Evolutionary conservation across 2,888 invertebrate species (phyloP).

Genomic region (Chrysolina oricalcia): DNA sequence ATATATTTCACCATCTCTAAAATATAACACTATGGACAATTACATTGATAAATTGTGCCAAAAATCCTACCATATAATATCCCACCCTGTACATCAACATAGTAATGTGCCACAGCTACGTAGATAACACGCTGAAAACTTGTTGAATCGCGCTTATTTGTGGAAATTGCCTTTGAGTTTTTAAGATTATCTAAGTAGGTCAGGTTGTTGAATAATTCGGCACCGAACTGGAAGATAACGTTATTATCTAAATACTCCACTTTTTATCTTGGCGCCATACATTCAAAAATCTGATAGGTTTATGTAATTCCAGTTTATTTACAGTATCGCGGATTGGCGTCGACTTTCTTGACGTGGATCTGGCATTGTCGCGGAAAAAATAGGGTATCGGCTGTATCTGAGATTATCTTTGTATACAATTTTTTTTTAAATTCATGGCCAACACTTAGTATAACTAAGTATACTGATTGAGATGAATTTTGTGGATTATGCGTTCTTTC

Average conservation of each 20-base stretch:
- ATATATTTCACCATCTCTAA: too few species aligned
- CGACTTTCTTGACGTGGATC: not conserved
- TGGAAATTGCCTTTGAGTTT: not conserved
- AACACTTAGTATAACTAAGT: too few species aligned
- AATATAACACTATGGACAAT: too few species aligned
- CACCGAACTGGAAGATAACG: not conserved
- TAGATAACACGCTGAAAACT: not conserved
- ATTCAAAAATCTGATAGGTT: not conserved
- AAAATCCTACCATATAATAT: too few species aligned
- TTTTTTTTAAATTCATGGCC: too few species aligned
- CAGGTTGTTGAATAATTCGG: not conserved
- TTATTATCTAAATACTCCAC: not conserved
- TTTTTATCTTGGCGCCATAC: conserved; percentile 11
- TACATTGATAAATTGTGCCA: too few species aligned
- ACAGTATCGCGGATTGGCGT: not conserved
- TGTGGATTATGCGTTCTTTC: too few species aligned
- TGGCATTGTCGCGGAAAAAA: not conserved
- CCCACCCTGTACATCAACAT: too few species aligned
- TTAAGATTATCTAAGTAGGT: not conserved
- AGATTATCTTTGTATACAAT: too few species aligned
- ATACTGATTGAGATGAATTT: too few species aligned
- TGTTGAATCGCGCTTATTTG: not conserved
- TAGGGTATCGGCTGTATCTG: too few species aligned
- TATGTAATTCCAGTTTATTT: not conserved
- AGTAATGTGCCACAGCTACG: too few species aligned